phyloP scores from a whole-genome alignment of 2,888 invertebrate species.

The Dryobotodes eremita region DNA sequence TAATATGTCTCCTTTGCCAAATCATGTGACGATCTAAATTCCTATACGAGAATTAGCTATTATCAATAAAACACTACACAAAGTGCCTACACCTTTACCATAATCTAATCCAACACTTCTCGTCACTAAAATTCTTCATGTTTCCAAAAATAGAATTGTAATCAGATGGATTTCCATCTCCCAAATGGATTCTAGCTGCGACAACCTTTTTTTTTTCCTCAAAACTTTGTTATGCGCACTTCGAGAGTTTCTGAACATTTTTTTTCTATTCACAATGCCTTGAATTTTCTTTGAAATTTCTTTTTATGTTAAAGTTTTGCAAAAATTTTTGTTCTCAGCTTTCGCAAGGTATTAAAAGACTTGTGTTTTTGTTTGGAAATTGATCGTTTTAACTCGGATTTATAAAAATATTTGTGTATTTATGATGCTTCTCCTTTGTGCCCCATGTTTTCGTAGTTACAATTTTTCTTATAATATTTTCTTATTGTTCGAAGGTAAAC shows the following conservation, averaged over 20 bases:
- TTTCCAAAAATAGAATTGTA: slow-evolving; percentile 49
- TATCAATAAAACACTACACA: slow-evolving; percentile 1
- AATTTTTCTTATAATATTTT: slow-evolving; percentile 50
- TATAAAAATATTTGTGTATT: slow-evolving; percentile 43
- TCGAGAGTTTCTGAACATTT: slow-evolving; percentile 40
- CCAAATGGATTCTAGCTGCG: slow-evolving; percentile 55
- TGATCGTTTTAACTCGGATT: slow-evolving; percentile 19
- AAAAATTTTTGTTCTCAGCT: slow-evolving; percentile 26
- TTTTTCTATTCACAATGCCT: slow-evolving; percentile 56
- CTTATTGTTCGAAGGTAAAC: slow-evolving; percentile 60
- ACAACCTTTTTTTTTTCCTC: slow-evolving; percentile 41
- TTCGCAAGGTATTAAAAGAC: slow-evolving; percentile 23
- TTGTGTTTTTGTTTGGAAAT: slow-evolving; percentile 31
- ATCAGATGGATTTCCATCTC: slow-evolving; percentile 57
- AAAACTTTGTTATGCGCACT: slow-evolving; percentile 55
- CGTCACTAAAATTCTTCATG: slow-evolving; percentile 27
- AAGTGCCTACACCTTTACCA: slow-evolving; percentile 7
- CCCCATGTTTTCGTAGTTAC: slow-evolving; percentile 39
- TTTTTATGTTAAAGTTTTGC: slow-evolving; percentile 46
- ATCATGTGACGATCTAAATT: background rate
- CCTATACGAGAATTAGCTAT: background rate
- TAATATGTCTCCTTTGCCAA: background rate
- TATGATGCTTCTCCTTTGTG: slow-evolving; percentile 48
- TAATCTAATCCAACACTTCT: slow-evolving; percentile 38
- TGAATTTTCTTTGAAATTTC: slow-evolving; percentile 50